A percentile compares a stretch with the other conserved stretches of the same genome.
Conservation (phyloP, 2,113 vertebrate genomes). For the Theristicus caerulescens region DNA sequence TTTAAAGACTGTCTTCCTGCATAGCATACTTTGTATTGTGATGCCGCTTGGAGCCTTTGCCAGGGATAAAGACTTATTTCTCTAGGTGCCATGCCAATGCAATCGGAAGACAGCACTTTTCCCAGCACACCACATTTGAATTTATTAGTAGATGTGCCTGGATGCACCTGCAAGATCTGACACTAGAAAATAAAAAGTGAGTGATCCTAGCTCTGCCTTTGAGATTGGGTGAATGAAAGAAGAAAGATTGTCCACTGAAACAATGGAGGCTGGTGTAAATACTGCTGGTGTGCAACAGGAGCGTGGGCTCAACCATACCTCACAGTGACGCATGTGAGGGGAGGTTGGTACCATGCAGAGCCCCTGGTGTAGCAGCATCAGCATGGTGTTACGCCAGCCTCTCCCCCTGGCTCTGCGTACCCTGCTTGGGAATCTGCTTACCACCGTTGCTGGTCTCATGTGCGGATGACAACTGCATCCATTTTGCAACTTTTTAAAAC, state of each 20-base stretch:
- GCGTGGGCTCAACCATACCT: rapidly evolving
- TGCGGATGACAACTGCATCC: neutral
- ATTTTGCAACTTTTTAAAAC: neutral
- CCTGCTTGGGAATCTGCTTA: rapidly evolving
- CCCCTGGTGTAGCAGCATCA: neutral
- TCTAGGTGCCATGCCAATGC: neutral
- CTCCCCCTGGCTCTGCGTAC: neutral
- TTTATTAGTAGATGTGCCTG: neutral
- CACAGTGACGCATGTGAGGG: rapidly evolving
- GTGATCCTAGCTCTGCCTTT: neutral
- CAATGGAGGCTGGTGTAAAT: neutral
- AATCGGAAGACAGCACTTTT: neutral
- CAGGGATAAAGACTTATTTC: neutral
- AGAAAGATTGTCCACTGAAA: neutral
- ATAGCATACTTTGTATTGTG: neutral
- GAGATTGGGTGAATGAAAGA: neutral
- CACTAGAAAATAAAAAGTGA: neutral
- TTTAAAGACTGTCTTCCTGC: neutral
- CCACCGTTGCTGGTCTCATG: rapidly evolving
- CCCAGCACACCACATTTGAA: neutral
- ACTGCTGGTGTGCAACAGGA: neutral
- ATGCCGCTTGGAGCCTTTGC: neutral
- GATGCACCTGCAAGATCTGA: neutral
- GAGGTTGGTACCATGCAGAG: rapidly evolving
- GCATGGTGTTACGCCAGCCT: rapidly evolving